phyloP scores from a whole-genome alignment of 2,888 invertebrate species.

The Zhuqinia jingwanae region DNA sequence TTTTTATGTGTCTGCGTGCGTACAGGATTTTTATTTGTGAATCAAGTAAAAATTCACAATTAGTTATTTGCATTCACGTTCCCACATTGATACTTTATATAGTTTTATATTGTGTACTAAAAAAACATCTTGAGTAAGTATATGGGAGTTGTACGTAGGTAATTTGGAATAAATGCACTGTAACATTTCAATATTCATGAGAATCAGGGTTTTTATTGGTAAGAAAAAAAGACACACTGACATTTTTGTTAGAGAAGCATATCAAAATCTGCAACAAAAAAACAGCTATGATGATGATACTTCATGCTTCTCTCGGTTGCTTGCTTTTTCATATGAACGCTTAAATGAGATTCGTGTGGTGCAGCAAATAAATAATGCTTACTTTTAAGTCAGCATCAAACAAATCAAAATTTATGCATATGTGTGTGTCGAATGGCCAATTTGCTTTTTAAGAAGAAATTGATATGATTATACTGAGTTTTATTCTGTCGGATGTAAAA shows the following conservation, averaged over 20 bases:
- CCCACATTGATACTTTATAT: too few species aligned
- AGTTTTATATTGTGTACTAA: too few species aligned
- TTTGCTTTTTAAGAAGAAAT: slow-evolving; percentile 29
- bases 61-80: too few species aligned
- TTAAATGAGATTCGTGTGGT: not conserved
- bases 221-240: not conserved
- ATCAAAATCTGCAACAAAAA: not conserved
- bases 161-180: not conserved
- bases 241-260: slow-evolving; percentile 19
- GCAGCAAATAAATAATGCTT: too few species aligned
- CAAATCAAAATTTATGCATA: slow-evolving; percentile 2
- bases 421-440: slow-evolving; percentile 42
- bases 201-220: not conserved
- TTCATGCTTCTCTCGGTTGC: not conserved
- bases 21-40: not conserved
- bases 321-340: slow-evolving; percentile 22
- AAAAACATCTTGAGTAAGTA: too few species aligned
- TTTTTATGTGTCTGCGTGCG: not conserved
- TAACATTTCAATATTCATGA: slow-evolving; percentile 6
- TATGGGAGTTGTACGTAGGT: too few species aligned
- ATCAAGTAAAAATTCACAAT: not conserved
- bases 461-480: slow-evolving; percentile 57
- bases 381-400: not conserved
- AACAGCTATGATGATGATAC: not conserved
- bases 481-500: slow-evolving; percentile 42